Percentiles rank a stretch among this genome's conserved stretches.
These are phyloP conservation scores for Glaucidium brasilianum DNA, from an alignment of 2,113 vertebrate genomes.

Conservation along the genomic window DNA sequence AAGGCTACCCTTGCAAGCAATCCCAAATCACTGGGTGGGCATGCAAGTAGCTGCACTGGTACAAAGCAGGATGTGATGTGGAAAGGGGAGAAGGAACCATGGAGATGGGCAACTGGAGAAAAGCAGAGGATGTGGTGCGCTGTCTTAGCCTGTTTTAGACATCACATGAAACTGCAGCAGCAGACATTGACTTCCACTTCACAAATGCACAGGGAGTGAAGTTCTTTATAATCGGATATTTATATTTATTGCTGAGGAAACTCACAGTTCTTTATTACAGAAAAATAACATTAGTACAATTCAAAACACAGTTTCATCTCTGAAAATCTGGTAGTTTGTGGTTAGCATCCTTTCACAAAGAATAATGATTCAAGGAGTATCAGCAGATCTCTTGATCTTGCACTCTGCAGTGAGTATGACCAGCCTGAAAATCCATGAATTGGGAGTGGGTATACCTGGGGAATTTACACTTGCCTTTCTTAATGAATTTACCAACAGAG, in stretches of 20 bases:
- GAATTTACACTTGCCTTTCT: neutral
- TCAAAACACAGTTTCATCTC: neutral
- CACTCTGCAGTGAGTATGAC: neutral
- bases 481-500: neutral
- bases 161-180: neutral
- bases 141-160: neutral
- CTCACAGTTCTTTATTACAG: neutral
- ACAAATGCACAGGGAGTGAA: neutral
- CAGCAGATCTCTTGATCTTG: neutral
- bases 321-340: neutral
- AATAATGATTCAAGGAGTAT: neutral
- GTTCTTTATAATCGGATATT: neutral
- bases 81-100: neutral
- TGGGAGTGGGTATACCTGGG: neutral
- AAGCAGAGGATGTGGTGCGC: neutral
- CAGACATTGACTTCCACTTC: neutral
- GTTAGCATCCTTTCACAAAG: neutral
- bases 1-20: neutral
- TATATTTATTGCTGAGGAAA: neutral
- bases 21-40: neutral
- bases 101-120: neutral
- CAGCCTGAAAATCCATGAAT: neutral
- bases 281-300: neutral
- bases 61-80: neutral
- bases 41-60: accelerated